A percentile compares a stretch with the other conserved stretches of the same genome.
Evolutionary conservation across 2,797 vertebrate genomes (phyloP).

Genomic region (Melanotaenia pygmaea): DNA sequence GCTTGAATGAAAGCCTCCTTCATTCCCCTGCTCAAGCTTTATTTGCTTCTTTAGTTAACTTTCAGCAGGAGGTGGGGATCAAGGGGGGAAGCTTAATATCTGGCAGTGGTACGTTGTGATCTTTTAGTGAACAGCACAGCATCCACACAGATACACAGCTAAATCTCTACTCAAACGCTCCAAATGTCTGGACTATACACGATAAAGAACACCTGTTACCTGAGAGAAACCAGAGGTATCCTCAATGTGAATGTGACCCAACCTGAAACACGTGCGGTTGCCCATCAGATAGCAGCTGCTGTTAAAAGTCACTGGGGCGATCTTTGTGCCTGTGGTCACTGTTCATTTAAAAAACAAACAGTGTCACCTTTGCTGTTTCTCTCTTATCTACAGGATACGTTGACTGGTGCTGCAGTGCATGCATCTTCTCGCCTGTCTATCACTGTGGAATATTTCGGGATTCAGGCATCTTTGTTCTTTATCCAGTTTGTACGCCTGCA

Average conservation of each 20-base stretch:
- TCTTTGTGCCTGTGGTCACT: conserved; percentile 42
- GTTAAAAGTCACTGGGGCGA: conserved; percentile 55
- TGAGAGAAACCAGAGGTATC: conserved; percentile 67
- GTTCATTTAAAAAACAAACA: conserved; percentile 59
- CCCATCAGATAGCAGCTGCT: conserved; percentile 72
- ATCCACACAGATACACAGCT: conserved; percentile 24
- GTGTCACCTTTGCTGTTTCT: conserved; percentile 45
- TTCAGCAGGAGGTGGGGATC: conserved; percentile 33
- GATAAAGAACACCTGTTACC: conserved; percentile 72
- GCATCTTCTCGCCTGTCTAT: neutral
- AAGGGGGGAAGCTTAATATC: conserved; percentile 46
- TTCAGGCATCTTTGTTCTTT: conserved; percentile 9
- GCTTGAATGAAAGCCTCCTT: conserved; percentile 58
- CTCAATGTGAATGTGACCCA: conserved; percentile 53
- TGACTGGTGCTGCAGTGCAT: conserved; percentile 1
- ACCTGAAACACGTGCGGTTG: conserved; percentile 22
- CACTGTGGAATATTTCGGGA: neutral
- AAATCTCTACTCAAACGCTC: conserved; percentile 36
- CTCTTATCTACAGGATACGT: neutral
- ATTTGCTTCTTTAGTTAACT: conserved; percentile 40
- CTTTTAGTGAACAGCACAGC: conserved; percentile 41
- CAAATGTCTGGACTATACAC: conserved; percentile 22
- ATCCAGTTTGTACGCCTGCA: conserved; percentile 30
- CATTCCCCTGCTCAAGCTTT: conserved; percentile 30
- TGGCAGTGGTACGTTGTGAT: conserved; percentile 31